phyloP scores from a whole-genome alignment of 1,140 invertebrate species.

The Steinernema feltiae region DNA sequence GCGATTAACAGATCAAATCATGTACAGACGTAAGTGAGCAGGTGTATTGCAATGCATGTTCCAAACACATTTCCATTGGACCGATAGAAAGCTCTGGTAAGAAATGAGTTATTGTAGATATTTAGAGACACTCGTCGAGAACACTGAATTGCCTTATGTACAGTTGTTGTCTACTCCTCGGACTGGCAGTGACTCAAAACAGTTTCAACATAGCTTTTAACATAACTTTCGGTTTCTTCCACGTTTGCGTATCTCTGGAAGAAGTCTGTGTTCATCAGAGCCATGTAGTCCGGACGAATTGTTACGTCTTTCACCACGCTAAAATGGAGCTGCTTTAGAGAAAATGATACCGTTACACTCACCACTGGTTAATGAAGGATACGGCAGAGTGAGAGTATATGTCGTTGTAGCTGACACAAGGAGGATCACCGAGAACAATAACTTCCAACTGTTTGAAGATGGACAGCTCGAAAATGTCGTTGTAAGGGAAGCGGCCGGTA shows the following conservation, averaged over 20 bases:
- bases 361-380: constrained; percentile 49
- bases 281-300: constrained; percentile 21
- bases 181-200: background rate
- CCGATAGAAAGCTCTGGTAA: no score
- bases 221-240: constrained; percentile 5
- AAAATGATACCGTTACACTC: background rate
- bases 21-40: no score
- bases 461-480: constrained; percentile 42
- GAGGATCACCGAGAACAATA: constrained; percentile 49
- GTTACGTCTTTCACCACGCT: constrained; percentile 22
- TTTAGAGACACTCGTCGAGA: no score
- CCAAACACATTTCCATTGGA: no score
- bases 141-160: no score
- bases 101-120: no score
- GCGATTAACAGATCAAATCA: no score
- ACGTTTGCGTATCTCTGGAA: background rate
- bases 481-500: constrained; percentile 48
- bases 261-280: constrained; percentile 23
- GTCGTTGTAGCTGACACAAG: constrained; percentile 35
- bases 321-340: constrained; percentile 3
- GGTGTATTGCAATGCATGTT: no score
- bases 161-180: no score
- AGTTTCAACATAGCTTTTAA: constrained; percentile 14
- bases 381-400: constrained; percentile 35
- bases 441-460: constrained; percentile 49